Conservation (phyloP, 1,140 invertebrate genomes). For the Lasaia peninsularis region DNA sequence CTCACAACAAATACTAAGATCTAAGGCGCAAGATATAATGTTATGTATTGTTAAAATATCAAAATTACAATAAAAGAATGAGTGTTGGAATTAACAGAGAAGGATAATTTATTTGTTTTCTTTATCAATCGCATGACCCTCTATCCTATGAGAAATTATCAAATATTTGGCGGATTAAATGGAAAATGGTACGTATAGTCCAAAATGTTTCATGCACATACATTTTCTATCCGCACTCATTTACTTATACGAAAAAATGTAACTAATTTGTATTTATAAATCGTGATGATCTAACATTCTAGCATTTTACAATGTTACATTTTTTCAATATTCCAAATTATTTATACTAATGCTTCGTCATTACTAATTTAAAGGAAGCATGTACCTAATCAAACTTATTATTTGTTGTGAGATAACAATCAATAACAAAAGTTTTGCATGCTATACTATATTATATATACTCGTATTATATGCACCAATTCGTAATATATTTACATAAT, state of each 20-base stretch:
- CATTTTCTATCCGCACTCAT: constrained; percentile 61
- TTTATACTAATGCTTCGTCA: constrained; percentile 49
- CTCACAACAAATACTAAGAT: constrained; percentile 78
- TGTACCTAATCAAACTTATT: constrained; percentile 48
- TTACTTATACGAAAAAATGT: constrained; percentile 47
- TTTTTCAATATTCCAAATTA: constrained; percentile 43
- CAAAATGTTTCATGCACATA: constrained; percentile 62
- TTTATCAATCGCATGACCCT: constrained; percentile 51
- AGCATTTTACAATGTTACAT: constrained; percentile 38
- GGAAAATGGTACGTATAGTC: constrained; percentile 66
- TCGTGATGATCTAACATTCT: neutral
- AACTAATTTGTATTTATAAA: constrained; percentile 20
- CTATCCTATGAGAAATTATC: constrained; percentile 46
- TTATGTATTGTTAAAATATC: constrained; percentile 60
- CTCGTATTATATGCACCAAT: too few relatives aligned
- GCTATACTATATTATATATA: constrained; percentile 4
- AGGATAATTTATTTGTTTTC: constrained; percentile 61
- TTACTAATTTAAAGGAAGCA: constrained; percentile 47
- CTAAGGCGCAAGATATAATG: constrained; percentile 54
- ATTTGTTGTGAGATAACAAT: constrained; percentile 73
- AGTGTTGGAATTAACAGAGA: constrained; percentile 75
- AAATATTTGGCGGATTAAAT: constrained; percentile 42
- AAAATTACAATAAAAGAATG: constrained; percentile 75
- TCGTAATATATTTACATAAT: too few relatives aligned
- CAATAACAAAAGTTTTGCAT: constrained; percentile 28